Evolutionary conservation across 2,888 invertebrate genomes (phyloP).

Genomic region (Zootermopsis nevadensis): DNA sequence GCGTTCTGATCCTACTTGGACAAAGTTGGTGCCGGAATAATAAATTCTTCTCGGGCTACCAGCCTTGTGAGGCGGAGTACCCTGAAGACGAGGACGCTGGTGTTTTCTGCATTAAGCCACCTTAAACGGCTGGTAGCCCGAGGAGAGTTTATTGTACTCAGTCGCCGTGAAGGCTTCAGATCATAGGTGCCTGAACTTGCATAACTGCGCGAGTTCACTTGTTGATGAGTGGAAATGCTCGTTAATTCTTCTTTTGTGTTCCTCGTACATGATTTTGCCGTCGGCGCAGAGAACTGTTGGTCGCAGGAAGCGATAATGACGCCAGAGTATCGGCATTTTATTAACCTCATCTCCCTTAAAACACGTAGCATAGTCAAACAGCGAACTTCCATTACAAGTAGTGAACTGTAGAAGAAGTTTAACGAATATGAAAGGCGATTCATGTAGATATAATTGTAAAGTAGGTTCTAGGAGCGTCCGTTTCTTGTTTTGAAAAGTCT

Average conservation of each 20-base stretch:
- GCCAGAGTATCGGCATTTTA: slow-evolving; percentile 14
- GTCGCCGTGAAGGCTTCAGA: too few species aligned
- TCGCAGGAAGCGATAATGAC: neutral
- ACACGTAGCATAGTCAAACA: slow-evolving; percentile 15
- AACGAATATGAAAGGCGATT: slow-evolving; percentile 15
- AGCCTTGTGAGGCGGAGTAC: too few species aligned
- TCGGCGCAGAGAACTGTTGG: neutral
- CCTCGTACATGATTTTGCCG: neutral
- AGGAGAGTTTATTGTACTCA: too few species aligned
- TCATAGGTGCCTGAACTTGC: too few species aligned
- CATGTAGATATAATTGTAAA: slow-evolving; percentile 5
- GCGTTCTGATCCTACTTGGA: too few species aligned
- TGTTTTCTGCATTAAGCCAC: too few species aligned
- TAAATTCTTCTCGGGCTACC: too few species aligned
- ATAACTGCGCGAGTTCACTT: neutral
- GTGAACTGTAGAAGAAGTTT: slow-evolving; percentile 11
- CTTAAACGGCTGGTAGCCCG: too few species aligned
- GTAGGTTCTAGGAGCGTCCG: neutral
- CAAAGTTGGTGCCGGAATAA: too few species aligned
- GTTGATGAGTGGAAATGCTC: neutral
- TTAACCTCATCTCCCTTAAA: slow-evolving; percentile 31
- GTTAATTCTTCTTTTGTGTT: neutral
- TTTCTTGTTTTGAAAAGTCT: neutral
- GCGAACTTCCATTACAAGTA: slow-evolving; percentile 13
- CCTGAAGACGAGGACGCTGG: too few species aligned